Evolutionary conservation across 2,888 invertebrate species (phyloP).

Genomic region (Diaprepes abbreviatus): DNA sequence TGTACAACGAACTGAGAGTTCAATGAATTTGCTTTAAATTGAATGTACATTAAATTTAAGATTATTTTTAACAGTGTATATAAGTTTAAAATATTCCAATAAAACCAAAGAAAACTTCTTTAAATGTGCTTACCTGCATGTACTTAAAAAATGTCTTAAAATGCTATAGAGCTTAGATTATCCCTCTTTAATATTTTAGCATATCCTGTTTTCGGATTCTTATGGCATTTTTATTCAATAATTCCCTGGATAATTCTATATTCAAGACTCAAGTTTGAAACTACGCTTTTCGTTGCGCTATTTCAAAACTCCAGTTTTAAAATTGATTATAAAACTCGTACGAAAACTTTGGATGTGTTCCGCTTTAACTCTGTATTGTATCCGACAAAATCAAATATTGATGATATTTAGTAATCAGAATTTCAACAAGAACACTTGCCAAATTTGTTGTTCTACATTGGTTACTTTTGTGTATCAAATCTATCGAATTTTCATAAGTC

Average conservation of each 20-base stretch:
- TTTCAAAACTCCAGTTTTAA: slow-evolving; percentile 32
- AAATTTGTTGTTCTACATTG: slow-evolving; percentile 8
- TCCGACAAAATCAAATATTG: slow-evolving; percentile 30
- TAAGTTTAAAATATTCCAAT: too few species aligned
- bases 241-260: slow-evolving; percentile 35
- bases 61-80: too few species aligned
- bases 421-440: slow-evolving; percentile 20
- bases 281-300: slow-evolving; percentile 14
- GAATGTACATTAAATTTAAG: too few species aligned
- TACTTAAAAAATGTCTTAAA: not conserved
- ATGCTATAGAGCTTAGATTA: slow-evolving; percentile 22
- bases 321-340: slow-evolving; percentile 39
- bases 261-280: slow-evolving; percentile 33
- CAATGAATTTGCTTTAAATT: too few species aligned
- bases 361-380: slow-evolving; percentile 35
- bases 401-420: slow-evolving; percentile 31
- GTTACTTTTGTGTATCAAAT: not conserved
- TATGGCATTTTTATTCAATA: slow-evolving; percentile 34
- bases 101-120: too few species aligned
- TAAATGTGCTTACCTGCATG: not conserved
- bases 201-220: slow-evolving; percentile 26
- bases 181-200: slow-evolving; percentile 31
- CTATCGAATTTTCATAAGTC: slow-evolving; percentile 1
- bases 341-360: slow-evolving; percentile 35
- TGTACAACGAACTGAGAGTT: too few species aligned